phyloP scores from a whole-genome alignment of 2,113 vertebrate genomes.

The Alectura lathami region DNA sequence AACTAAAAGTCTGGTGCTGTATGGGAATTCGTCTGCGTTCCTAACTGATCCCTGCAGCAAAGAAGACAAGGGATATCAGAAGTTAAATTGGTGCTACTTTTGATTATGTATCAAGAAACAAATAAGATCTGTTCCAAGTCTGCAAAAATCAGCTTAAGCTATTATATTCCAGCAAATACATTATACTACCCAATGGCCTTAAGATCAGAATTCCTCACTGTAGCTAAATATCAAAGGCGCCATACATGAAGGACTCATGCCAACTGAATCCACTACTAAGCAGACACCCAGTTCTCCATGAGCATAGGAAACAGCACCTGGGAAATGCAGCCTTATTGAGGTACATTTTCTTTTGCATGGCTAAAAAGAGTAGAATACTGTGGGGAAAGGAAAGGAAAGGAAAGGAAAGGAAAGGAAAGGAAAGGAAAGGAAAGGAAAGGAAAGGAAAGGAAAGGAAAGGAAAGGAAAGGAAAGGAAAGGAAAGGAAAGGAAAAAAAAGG shows the following conservation, averaged over 20 bases:
- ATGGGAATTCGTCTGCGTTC: background rate
- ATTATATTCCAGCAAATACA: background rate
- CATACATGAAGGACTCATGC: background rate
- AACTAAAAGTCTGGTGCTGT: background rate
- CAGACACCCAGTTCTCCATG: background rate
- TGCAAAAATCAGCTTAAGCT: background rate
- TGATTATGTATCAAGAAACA: background rate
- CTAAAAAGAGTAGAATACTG: background rate
- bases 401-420: fast-evolving
- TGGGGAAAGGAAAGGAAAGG: background rate
- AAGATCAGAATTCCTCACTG: background rate
- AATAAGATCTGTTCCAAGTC: background rate
- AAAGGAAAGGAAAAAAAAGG: fast-evolving
- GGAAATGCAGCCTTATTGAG: background rate
- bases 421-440: fast-evolving
- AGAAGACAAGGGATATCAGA: background rate
- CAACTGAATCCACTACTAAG: background rate
- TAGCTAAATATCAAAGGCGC: background rate
- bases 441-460: fast-evolving
- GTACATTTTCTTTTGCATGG: background rate
- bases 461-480: fast-evolving
- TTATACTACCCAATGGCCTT: background rate
- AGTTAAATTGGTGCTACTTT: background rate
- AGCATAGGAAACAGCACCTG: background rate
- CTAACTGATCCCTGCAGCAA: background rate